Conservation (phyloP, 2,797 vertebrate genomes). For the Platyrinchus mystaceus region DNA sequence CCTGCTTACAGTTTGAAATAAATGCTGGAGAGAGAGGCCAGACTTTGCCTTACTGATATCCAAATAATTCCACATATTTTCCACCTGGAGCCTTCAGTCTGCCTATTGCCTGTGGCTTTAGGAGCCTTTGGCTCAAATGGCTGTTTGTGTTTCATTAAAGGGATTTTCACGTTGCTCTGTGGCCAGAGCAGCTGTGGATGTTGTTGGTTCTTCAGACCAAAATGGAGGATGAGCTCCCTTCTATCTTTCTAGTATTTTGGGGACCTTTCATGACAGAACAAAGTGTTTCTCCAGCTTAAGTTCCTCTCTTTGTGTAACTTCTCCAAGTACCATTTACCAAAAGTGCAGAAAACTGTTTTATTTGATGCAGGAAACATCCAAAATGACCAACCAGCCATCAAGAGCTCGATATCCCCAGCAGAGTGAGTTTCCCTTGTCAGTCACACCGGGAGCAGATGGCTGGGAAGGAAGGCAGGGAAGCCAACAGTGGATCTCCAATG, state of each 20-base stretch:
- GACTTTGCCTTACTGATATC: background rate
- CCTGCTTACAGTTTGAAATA: background rate
- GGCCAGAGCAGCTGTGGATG: conserved; percentile 36
- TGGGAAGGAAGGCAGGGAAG: background rate
- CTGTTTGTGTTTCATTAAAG: conserved; percentile 18
- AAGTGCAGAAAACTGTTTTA: background rate
- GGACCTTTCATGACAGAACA: background rate
- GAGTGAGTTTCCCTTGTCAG: background rate
- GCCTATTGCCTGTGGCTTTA: background rate
- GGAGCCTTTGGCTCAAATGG: background rate
- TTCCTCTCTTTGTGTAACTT: background rate
- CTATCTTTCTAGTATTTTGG: background rate
- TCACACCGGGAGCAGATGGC: background rate
- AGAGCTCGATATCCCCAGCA: background rate
- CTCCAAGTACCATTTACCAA: background rate
- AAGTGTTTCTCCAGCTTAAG: background rate
- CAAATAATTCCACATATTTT: conserved; percentile 34
- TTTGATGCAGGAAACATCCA: background rate
- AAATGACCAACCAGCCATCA: background rate
- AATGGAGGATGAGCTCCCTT: background rate
- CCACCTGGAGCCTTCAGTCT: conserved; percentile 17
- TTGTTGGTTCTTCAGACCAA: background rate
- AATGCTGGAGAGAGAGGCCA: background rate
- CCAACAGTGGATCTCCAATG: background rate
- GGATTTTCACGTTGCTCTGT: background rate